These are phyloP conservation scores for Drosophila tripunctata DNA, from an alignment of 2,888 invertebrate genomes.

Conservation along the genomic window DNA sequence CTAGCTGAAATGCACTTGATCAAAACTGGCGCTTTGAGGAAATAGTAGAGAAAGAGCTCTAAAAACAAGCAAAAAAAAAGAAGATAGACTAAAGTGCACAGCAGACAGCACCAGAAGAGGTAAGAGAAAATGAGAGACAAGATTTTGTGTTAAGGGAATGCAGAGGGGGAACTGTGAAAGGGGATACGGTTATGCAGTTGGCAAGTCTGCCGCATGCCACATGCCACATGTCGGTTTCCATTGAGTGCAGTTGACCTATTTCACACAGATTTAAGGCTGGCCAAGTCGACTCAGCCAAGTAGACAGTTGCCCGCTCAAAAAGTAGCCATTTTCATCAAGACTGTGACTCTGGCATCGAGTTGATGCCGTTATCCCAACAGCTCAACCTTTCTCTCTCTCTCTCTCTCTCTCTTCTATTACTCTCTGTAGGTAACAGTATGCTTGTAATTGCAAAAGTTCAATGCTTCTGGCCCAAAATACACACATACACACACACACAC, in stretches of 20 bases:
- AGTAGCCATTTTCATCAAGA: slow-evolving; percentile 53
- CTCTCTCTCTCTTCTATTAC: slow-evolving; percentile 39
- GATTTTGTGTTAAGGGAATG: not conserved
- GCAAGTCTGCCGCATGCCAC: slow-evolving; percentile 26
- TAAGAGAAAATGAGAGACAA: not conserved
- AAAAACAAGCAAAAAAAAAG: slow-evolving; percentile 13
- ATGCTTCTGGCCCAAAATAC: slow-evolving; percentile 42
- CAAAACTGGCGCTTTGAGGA: slow-evolving; percentile 64
- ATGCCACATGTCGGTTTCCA: slow-evolving; percentile 64
- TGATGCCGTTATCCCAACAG: slow-evolving; percentile 44
- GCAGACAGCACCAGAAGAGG: slow-evolving; percentile 34
- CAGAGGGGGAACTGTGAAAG: slow-evolving; percentile 4
- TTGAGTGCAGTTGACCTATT: slow-evolving; percentile 72
- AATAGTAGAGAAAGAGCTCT: slow-evolving; percentile 18
- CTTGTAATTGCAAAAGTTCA: slow-evolving; percentile 72
- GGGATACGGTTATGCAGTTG: slow-evolving; percentile 32
- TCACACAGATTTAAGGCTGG: slow-evolving; percentile 53
- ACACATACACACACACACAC: not conserved
- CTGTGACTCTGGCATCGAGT: slow-evolving; percentile 35
- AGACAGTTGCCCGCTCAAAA: slow-evolving; percentile 33
- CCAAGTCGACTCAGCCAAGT: not conserved
- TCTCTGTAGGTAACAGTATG: slow-evolving; percentile 44
- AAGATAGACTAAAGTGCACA: slow-evolving; percentile 39
- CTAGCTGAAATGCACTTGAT: slow-evolving; percentile 70
- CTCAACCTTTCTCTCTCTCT: too few relatives aligned